Evolutionary conservation across 2,888 invertebrate species (phyloP).

Genomic region (Stegana nigrithorax): DNA sequence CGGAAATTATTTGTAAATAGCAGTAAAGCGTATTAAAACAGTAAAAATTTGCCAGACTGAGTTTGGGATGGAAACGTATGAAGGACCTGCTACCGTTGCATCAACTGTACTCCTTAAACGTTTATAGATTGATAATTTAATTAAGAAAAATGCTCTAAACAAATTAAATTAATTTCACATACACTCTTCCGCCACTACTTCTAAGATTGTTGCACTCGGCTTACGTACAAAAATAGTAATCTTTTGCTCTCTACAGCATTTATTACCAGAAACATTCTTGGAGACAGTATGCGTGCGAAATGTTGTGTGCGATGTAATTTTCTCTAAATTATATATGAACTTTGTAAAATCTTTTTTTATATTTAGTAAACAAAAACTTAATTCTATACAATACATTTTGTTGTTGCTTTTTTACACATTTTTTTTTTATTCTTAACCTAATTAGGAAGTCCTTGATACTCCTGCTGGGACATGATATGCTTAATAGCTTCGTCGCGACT

Average conservation of each 20-base stretch:
- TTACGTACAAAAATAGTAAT: too few species aligned
- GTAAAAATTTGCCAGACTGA: neutral
- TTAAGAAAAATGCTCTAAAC: too few species aligned
- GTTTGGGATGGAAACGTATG: neutral
- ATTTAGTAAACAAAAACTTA: neutral
- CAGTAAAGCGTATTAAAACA: constrained; percentile 52
- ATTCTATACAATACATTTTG: neutral
- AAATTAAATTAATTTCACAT: neutral
- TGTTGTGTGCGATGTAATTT: constrained; percentile 22
- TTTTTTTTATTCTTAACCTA: neutral
- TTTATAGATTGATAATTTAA: too few species aligned
- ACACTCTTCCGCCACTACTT: too few species aligned
- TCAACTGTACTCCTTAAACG: constrained; percentile 40
- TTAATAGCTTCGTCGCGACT: constrained; percentile 46
- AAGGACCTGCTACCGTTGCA: constrained; percentile 37
- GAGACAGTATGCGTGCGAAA: neutral
- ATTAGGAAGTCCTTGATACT: constrained; percentile 36
- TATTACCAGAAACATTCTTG: neutral
- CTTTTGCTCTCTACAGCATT: neutral
- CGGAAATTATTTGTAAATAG: constrained; percentile 45
- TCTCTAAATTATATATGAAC: constrained; percentile 11
- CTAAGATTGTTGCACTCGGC: too few species aligned
- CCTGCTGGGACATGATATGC: constrained; percentile 54
- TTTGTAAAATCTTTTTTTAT: too few species aligned
- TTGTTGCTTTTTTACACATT: constrained; percentile 18